Conservation (phyloP, 92 coral and sea anemone species). For the Phenganax subtilis region DNA sequence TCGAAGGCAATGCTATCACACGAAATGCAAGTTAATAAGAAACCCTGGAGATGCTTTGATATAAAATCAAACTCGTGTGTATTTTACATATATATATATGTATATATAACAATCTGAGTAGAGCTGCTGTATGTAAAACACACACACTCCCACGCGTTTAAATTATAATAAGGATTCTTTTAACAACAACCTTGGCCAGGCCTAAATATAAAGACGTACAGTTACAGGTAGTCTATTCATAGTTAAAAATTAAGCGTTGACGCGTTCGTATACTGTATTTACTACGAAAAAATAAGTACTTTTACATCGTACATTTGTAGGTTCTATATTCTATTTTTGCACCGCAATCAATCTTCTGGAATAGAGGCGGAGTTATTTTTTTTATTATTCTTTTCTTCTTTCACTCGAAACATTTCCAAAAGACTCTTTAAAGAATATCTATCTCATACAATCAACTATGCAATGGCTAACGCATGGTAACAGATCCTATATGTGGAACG, state of each 20-base stretch:
- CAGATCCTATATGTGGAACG: neutral
- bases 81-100: neutral
- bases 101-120: neutral
- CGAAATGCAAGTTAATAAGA: neutral
- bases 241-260: too few relatives aligned
- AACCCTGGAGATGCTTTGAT: constrained; percentile 7
- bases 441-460: too few relatives aligned
- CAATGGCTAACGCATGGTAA: too few relatives aligned
- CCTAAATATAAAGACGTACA: too few relatives aligned
- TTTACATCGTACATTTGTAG: too few relatives aligned
- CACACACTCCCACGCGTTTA: constrained; percentile 7
- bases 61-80: neutral
- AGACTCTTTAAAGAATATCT: neutral
- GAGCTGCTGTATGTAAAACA: neutral
- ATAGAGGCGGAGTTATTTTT: neutral
- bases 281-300: too few relatives aligned
- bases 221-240: too few relatives aligned
- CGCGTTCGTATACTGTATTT: too few relatives aligned
- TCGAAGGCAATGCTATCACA: neutral
- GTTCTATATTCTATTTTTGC: neutral
- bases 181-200: too few relatives aligned
- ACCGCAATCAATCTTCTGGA: neutral
- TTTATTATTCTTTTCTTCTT: neutral
- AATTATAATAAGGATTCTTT: neutral
- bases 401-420: neutral